phyloP scores from a whole-genome alignment of 2,113 vertebrate genomes.

The Amphiprion ocellaris region DNA sequence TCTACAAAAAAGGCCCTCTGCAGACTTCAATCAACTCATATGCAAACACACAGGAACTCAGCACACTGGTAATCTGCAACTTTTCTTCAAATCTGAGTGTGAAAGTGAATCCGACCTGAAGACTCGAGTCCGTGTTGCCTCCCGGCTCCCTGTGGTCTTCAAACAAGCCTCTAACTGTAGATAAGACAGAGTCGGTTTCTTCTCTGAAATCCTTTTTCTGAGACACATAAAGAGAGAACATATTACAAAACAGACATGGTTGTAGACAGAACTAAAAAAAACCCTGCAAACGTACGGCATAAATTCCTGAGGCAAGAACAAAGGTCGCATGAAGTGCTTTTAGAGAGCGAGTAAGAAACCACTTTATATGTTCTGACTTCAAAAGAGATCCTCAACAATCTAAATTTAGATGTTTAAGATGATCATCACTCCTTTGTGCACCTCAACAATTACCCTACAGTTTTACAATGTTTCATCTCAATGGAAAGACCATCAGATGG shows the following conservation, averaged over 20 bases:
- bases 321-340: no score
- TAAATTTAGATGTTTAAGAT: no score
- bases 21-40: no score
- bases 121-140: constrained; percentile 56
- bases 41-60: neutral
- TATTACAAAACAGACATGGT: neutral
- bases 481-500: no score
- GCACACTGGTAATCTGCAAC: neutral
- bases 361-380: no score
- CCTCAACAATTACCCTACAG: no score
- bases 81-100: neutral
- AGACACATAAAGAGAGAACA: neutral
- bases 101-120: constrained; percentile 80
- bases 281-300: neutral
- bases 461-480: no score
- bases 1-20: neutral
- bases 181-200: constrained; percentile 67
- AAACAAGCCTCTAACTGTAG: constrained; percentile 62
- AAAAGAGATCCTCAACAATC: no score
- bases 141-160: constrained; percentile 49
- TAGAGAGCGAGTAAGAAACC: no score
- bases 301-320: neutral
- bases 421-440: no score
- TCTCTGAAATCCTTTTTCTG: constrained; percentile 83
- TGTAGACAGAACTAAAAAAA: neutral